phyloP scores from a whole-genome alignment of 2,888 invertebrate species.

The Eilema depressum region DNA sequence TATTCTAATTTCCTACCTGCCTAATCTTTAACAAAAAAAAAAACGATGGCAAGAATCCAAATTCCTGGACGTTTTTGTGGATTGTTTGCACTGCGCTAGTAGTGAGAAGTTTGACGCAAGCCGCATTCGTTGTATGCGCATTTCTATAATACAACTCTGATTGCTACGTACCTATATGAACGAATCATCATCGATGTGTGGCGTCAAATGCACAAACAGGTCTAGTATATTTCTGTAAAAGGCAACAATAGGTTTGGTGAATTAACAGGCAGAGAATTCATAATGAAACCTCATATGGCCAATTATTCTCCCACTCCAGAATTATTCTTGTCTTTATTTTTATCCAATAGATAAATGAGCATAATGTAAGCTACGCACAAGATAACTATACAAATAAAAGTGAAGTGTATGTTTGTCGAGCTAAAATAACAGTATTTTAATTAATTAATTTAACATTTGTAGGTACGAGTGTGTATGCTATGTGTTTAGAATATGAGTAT shows the following conservation, averaged over 20 bases:
- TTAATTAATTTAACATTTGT: no score
- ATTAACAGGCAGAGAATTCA: neutral
- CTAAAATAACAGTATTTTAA: no score
- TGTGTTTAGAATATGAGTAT: no score
- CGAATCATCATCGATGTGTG: constrained; percentile 20
- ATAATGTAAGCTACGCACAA: no score
- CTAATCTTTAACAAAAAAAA: constrained; percentile 59
- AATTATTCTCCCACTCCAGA: neutral
- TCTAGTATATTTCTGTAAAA: constrained; percentile 31
- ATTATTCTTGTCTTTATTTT: neutral
- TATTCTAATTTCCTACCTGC: constrained; percentile 48
- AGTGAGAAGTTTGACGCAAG: constrained; percentile 71
- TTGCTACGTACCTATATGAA: constrained; percentile 16
- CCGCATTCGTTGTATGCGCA: constrained; percentile 53
- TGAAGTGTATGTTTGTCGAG: no score
- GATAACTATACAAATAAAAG: no score
- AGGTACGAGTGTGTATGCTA: no score
- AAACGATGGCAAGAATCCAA: constrained; percentile 78
- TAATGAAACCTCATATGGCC: neutral
- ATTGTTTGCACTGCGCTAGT: constrained; percentile 76
- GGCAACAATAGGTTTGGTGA: constrained; percentile 28
- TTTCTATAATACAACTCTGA: neutral
- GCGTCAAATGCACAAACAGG: constrained; percentile 30
- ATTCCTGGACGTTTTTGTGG: constrained; percentile 73
- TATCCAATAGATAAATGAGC: no score